Percentiles rank a stretch among this genome's conserved stretches.
phyloP scores from a whole-genome alignment of 2,113 vertebrate species.

The Megaleporinus macrocephalus region DNA sequence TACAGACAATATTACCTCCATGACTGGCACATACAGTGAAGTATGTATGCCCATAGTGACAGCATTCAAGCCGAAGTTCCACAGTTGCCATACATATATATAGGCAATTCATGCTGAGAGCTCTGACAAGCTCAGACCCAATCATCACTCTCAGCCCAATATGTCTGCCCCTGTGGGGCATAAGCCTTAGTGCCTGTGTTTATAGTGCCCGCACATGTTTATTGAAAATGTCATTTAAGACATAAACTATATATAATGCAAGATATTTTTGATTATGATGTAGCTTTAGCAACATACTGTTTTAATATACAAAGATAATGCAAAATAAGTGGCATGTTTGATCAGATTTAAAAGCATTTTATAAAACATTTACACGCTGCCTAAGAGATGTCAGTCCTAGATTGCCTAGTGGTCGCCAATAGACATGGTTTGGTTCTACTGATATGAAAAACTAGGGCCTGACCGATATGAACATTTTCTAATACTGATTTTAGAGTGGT shows the following conservation, averaged over 20 bases:
- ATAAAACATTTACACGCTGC: background rate
- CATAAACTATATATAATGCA: conserved; percentile 28
- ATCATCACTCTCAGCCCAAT: conserved; percentile 22
- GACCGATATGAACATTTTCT: too few species aligned
- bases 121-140: conserved; percentile 48
- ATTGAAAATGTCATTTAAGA: conserved; percentile 36
- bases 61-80: conserved; percentile 13
- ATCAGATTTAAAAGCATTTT: background rate
- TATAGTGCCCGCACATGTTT: conserved; percentile 59
- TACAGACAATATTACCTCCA: background rate
- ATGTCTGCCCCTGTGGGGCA: conserved; percentile 71
- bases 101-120: conserved; percentile 27
- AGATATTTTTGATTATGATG: conserved; percentile 11
- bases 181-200: conserved; percentile 66
- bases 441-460: background rate
- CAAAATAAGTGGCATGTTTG: background rate
- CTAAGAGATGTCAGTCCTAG: background rate
- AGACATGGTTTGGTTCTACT: too few species aligned
- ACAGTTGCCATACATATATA: conserved; percentile 33
- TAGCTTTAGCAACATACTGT: background rate
- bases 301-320: background rate
- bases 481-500: too few species aligned
- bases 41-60: background rate
- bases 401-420: background rate
- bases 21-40: conserved; percentile 11